These are phyloP conservation scores for Odobenus rosmarus DNA, from an alignment of 2,113 vertebrate species.

Conservation along the genomic window DNA sequence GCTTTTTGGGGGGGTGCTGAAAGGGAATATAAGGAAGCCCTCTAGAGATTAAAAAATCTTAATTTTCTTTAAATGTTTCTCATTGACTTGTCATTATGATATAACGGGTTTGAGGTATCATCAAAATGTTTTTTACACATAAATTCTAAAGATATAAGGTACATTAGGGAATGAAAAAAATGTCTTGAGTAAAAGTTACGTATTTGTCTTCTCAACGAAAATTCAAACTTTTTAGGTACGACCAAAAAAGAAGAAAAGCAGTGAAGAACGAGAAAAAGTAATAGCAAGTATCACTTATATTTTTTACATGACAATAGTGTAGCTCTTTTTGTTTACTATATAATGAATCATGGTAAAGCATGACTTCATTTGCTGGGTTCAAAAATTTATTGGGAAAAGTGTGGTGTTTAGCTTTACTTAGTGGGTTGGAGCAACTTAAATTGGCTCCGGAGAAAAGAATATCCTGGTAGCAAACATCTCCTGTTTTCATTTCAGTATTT, in stretches of 20 bases:
- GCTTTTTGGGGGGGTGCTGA: neutral
- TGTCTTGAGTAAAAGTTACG: conserved; percentile 34
- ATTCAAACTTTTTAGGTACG: conserved; percentile 86
- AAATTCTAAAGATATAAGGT: conserved; percentile 34
- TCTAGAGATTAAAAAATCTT: conserved; percentile 24
- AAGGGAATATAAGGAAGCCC: neutral
- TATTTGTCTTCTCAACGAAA: conserved; percentile 56
- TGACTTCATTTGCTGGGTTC: neutral
- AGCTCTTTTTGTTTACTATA: neutral
- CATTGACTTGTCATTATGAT: neutral
- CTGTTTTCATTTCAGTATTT: neutral
- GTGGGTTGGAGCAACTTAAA: neutral
- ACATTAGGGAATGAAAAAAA: conserved; percentile 3
- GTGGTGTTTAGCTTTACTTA: neutral
- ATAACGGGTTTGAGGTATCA: neutral
- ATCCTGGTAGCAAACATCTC: neutral
- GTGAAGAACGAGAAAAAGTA: conserved; percentile 91
- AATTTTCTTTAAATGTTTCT: neutral
- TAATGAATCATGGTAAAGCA: neutral
- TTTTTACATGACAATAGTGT: conserved; percentile 36
- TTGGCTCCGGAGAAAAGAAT: neutral
- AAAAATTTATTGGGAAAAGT: neutral
- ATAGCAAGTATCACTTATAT: conserved; percentile 86
- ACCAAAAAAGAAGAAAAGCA: conserved; percentile 94
- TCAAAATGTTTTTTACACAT: conserved; percentile 10